Evolutionary conservation across 2,113 vertebrate genomes (phyloP).

Genomic region (Tetrao urogallus): DNA sequence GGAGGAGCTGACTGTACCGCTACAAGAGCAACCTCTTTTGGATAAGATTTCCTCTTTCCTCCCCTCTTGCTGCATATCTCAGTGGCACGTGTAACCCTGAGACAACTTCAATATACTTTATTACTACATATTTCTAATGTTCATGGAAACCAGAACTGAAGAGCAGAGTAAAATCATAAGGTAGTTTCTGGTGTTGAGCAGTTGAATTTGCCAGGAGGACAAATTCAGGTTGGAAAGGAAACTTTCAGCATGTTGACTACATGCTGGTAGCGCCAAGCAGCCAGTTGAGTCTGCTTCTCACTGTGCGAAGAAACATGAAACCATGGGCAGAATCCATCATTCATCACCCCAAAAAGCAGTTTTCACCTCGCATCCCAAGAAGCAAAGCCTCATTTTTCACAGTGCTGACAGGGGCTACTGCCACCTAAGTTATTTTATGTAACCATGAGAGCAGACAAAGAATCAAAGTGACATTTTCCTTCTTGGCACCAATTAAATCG

Average conservation of each 20-base stretch:
- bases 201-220: not conserved
- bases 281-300: not conserved
- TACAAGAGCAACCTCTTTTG: not conserved
- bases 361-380: not conserved
- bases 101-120: not conserved
- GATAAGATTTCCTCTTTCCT: not conserved
- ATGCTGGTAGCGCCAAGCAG: not conserved
- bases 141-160: not conserved
- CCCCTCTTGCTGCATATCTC: not conserved
- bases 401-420: not conserved
- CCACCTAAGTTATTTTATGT: not conserved
- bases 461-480: slow-evolving; percentile 55
- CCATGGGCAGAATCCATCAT: not conserved
- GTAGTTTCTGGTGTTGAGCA: not conserved
- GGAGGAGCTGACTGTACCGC: not conserved
- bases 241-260: not conserved
- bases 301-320: not conserved
- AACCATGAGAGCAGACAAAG: slow-evolving; percentile 20
- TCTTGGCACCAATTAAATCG: slow-evolving; percentile 33
- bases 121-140: not conserved
- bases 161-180: not conserved
- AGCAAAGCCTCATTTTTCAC: not conserved
- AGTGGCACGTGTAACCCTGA: accelerated
- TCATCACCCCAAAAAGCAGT: not conserved
- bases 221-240: not conserved